These are phyloP conservation scores for Platygyra sinensis DNA, from an alignment of 64 coral and sea anemone species.

Conservation along the genomic window DNA sequence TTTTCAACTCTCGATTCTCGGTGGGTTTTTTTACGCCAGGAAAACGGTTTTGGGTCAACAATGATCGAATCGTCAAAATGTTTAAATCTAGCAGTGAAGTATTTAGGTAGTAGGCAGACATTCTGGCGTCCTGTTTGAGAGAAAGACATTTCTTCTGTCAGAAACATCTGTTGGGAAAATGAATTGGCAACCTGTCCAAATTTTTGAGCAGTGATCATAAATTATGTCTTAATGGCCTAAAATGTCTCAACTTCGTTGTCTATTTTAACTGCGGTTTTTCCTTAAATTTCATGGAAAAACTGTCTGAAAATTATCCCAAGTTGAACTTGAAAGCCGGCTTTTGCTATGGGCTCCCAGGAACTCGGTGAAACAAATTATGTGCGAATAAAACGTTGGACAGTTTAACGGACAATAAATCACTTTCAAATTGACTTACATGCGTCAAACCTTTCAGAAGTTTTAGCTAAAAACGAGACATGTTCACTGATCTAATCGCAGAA, in stretches of 20 bases:
- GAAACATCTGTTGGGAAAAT: conserved; percentile 24
- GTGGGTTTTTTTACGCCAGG: too few species aligned
- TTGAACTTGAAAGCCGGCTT: background rate
- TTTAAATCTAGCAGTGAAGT: background rate
- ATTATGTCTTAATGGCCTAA: background rate
- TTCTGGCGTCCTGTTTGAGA: background rate
- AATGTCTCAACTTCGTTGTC: too few species aligned
- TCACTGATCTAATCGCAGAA: background rate
- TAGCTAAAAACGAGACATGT: background rate
- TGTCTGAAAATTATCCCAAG: too few species aligned
- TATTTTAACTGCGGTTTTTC: too few species aligned
- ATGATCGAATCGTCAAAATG: background rate
- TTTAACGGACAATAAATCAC: background rate
- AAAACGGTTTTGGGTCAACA: too few species aligned
- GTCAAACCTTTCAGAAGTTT: background rate
- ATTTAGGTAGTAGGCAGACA: background rate
- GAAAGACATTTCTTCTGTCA: background rate
- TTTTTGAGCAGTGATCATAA: background rate
- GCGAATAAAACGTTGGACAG: background rate
- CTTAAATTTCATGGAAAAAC: too few species aligned
- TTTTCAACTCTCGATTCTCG: too few species aligned
- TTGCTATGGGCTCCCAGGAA: background rate
- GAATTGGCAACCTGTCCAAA: background rate
- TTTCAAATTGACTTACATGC: background rate
- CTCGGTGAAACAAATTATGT: background rate